phyloP scores from a whole-genome alignment of 2,888 invertebrate species.

The Allolobophora icterica region DNA sequence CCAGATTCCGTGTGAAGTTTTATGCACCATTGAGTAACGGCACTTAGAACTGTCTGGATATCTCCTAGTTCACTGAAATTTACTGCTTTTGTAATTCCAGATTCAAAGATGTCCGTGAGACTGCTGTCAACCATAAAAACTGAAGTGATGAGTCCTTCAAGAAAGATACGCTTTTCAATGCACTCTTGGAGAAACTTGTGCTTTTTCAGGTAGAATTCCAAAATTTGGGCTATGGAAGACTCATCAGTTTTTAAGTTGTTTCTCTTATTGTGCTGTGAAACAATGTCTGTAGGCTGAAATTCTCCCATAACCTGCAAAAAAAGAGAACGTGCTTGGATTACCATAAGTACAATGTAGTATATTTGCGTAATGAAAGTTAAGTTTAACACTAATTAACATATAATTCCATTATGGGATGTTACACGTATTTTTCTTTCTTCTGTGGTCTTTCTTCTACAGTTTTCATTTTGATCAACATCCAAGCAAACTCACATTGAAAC shows the following conservation, averaged over 20 bases:
- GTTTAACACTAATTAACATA: background rate
- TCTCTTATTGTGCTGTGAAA: background rate
- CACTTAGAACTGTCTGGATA: background rate
- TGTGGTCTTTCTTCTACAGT: too few species aligned
- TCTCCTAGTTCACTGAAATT: slow-evolving; percentile 23
- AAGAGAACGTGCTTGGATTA: background rate
- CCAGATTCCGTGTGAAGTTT: background rate
- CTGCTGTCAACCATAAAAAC: background rate
- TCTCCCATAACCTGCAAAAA: background rate
- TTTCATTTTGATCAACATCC: too few species aligned
- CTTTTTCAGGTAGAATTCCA: background rate
- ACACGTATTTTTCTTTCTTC: background rate
- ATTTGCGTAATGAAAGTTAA: background rate
- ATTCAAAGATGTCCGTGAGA: background rate
- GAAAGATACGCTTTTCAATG: background rate
- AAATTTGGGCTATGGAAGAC: background rate
- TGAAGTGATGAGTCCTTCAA: background rate
- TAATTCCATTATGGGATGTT: background rate
- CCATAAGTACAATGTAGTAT: background rate
- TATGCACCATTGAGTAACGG: background rate
- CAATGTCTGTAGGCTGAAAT: background rate
- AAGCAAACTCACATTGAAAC: too few species aligned
- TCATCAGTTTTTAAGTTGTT: background rate
- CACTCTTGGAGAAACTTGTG: background rate
- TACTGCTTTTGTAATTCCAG: background rate